Conservation (phyloP, 2,797 vertebrate species). For the Leptoclinus maculatus region DNA sequence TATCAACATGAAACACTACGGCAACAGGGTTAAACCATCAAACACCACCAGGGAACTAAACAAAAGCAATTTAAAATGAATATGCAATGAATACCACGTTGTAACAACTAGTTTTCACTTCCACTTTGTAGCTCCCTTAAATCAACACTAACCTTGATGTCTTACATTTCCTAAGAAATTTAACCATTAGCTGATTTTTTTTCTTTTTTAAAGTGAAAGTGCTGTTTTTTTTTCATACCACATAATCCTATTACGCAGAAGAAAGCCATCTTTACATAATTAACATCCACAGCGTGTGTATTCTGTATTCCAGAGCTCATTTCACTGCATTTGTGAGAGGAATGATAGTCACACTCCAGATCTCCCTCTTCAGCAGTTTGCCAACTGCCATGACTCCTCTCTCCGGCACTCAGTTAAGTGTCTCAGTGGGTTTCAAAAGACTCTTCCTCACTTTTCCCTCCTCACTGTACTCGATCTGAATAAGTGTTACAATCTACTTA, state of each 20-base stretch:
- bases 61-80: neutral
- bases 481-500: conserved; percentile 56
- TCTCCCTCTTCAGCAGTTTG: conserved; percentile 53
- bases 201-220: neutral
- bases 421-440: conserved; percentile 65
- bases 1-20: neutral
- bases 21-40: neutral
- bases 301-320: conserved; percentile 20
- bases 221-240: neutral
- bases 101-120: neutral
- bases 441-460: conserved; percentile 40
- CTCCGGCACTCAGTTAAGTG: conserved; percentile 51
- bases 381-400: conserved; percentile 48
- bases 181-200: neutral
- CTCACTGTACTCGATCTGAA: conserved; percentile 40
- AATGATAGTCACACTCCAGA: conserved; percentile 55
- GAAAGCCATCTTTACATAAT: neutral
- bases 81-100: neutral
- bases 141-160: neutral
- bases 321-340: conserved; percentile 31
- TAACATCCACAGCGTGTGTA: conserved; percentile 1
- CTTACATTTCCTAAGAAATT: neutral
- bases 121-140: neutral
- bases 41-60: neutral
- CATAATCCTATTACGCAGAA: conserved; percentile 5